phyloP scores from a whole-genome alignment of 2,797 vertebrate genomes.

The Psittacula derbiana region DNA sequence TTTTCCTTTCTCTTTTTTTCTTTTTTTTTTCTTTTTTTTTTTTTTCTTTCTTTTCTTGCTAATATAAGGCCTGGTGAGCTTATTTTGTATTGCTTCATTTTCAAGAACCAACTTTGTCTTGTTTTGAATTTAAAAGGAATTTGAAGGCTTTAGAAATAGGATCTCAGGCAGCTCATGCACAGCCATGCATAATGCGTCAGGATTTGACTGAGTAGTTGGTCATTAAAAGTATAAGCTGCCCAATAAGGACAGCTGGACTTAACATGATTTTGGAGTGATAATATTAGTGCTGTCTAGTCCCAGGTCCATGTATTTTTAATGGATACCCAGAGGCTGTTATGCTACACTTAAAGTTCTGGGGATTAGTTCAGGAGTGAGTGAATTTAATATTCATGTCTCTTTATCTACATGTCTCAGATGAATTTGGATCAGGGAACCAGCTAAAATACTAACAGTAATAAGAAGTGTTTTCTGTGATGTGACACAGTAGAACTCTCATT shows the following conservation, averaged over 20 bases:
- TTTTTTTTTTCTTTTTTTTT: background rate
- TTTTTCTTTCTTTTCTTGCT: background rate
- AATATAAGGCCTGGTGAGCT: background rate
- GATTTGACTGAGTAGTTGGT: background rate
- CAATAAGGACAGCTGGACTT: background rate
- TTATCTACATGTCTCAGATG: background rate
- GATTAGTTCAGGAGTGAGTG: background rate
- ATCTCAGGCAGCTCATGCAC: background rate
- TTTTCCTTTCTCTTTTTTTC: background rate
- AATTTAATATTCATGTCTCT: background rate
- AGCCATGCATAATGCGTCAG: no score
- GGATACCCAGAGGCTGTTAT: background rate
- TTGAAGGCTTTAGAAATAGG: background rate
- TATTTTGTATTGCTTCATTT: conserved; percentile 1
- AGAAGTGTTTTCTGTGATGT: background rate
- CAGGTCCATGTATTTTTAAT: background rate
- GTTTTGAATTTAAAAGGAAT: conserved; percentile 29
- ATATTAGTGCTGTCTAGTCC: background rate
- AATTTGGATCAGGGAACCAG: background rate
- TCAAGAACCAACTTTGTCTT: background rate
- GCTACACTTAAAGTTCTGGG: background rate
- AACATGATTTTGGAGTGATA: background rate
- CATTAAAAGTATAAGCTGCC: background rate
- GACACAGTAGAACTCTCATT: no score
- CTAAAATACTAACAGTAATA: background rate